Conservation (phyloP, 2,113 vertebrate species). For the Lepus americanus region DNA sequence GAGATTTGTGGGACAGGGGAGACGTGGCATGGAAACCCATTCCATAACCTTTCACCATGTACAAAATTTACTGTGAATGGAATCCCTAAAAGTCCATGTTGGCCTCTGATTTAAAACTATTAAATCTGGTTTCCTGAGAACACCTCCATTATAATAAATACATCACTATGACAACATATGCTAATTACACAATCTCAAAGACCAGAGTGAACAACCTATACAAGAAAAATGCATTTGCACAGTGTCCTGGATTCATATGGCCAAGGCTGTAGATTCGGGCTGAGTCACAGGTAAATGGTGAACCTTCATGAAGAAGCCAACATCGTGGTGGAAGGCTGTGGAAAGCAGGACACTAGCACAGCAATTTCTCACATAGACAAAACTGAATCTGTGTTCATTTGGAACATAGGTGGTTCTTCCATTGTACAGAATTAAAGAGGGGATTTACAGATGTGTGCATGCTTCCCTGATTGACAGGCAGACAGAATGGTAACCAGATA, state of each 20-base stretch:
- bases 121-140: conserved; percentile 77
- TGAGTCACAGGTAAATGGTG: neutral
- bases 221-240: conserved; percentile 22
- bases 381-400: neutral
- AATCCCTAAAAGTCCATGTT: conserved; percentile 72
- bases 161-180: conserved; percentile 76
- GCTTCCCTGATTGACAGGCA: neutral
- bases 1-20: conserved; percentile 77
- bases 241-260: neutral
- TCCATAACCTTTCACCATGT: conserved; percentile 82
- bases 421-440: neutral
- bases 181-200: conserved; percentile 68
- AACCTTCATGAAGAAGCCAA: neutral
- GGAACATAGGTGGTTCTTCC: neutral
- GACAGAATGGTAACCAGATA: neutral
- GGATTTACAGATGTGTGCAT: neutral
- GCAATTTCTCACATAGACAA: neutral
- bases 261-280: neutral
- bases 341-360: neutral
- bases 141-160: conserved; percentile 83
- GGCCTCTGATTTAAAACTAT: conserved; percentile 84
- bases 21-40: conserved; percentile 75
- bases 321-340: rapidly evolving
- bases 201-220: conserved; percentile 46
- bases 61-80: conserved; percentile 84